Base-by-base conservation (phyloP, 2,113 vertebrate genomes). In the Notothenia rossii region DNA sequence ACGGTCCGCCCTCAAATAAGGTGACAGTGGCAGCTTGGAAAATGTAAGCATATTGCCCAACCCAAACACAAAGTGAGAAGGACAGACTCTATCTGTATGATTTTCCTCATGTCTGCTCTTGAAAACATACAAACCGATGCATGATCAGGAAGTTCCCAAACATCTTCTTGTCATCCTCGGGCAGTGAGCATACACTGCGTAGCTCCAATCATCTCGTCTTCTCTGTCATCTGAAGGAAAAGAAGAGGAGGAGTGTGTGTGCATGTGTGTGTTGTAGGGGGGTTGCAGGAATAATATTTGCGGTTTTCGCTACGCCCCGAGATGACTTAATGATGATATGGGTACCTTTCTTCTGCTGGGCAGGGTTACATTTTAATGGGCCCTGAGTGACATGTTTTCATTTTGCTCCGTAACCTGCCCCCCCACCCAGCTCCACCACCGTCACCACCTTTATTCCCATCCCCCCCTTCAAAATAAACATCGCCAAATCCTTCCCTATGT, bases 301-400 rank as follows among this genome's bases (percentile, higher is more conserved):
- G 84, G 75, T 90, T 91, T 92, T 91, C 51, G 53, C 81, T 87
- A 79, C 59, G 33, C 83, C 81, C 82, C 20, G 14, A 91, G 91
- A 89, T 91, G 91, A 90, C 87, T 92, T 92, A 88, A 92, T 93
- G 86, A 92, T 93, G 84, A 93, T 91, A 91, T 77, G 80, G 74
- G 75, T 91, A 84, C 88, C 87, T 91, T 91, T 92, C 87, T 90
- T 91, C 88, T 92, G 72, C 83, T 77, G 82, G 84, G 83, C 88
- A 79, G 74, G 86, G 89, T 91, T 92, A 88, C 86, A 2, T 92
- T 93, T 90, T 90, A 92, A 93, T 93, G 89, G 86, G 73, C 48
- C 64, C 55, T 92, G 92, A 91, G 81, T 92, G 92, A 94, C 90
- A 89, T 92, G 88, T 93, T 91, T 92, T 92, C 88, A 84, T 91